Evolutionary conservation across 2,113 vertebrate species (phyloP).

Genomic region (Probosciger aterrimus): DNA sequence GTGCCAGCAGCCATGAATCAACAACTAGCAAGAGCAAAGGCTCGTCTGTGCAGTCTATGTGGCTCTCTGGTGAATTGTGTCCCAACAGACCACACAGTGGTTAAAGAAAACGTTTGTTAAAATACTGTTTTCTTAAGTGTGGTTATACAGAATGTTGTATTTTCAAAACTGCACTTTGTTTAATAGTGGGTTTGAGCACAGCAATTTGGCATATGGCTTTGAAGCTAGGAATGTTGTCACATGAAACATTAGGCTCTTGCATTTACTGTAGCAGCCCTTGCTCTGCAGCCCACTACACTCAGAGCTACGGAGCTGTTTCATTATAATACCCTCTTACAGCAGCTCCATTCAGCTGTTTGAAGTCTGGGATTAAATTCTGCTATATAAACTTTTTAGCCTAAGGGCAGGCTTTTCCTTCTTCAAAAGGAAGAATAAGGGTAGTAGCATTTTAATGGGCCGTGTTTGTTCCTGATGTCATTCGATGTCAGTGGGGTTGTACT

Average conservation of each 20-base stretch:
- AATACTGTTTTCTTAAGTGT: slow-evolving; percentile 1
- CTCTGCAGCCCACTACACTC: not conserved
- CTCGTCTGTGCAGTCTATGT: not conserved
- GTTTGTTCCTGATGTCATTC: not conserved
- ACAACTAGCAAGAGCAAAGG: not conserved
- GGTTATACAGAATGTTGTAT: not conserved
- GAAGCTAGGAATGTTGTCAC: not conserved
- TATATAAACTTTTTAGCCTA: not conserved
- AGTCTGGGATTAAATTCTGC: not conserved
- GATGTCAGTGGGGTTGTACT: not conserved
- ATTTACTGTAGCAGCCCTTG: not conserved
- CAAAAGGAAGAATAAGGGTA: not conserved
- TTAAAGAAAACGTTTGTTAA: slow-evolving; percentile 14
- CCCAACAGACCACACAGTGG: not conserved
- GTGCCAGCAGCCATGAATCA: not conserved
- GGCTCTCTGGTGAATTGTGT: not conserved
- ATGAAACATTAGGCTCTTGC: not conserved
- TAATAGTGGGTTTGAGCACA: not conserved
- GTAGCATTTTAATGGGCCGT: not conserved
- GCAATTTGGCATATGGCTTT: not conserved
- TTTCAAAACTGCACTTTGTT: slow-evolving; percentile 3
- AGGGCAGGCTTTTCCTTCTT: not conserved
- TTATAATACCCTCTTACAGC: not conserved
- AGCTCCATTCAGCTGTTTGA: slow-evolving; percentile 47
- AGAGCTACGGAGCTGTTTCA: not conserved